A percentile compares a stretch with the other conserved stretches of the same genome.
phyloP scores from a whole-genome alignment of 2,888 invertebrate species.

The Pseudococcus viburni region DNA sequence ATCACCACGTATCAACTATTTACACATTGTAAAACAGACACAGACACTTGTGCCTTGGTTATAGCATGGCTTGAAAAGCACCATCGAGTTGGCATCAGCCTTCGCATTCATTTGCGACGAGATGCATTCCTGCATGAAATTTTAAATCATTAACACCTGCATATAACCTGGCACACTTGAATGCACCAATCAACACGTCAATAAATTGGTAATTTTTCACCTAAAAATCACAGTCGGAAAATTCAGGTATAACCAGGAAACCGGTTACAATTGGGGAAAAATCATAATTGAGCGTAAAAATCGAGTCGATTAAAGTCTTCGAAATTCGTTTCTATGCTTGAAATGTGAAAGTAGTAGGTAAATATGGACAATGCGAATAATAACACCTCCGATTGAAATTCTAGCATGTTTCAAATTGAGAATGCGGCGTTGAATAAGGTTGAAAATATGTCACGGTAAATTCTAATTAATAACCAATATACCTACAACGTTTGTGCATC shows the following conservation, averaged over 20 bases:
- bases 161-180: not conserved
- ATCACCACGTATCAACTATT: not conserved
- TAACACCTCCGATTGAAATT: constrained; percentile 36
- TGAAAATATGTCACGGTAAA: constrained; percentile 44
- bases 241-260: not conserved
- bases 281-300: constrained; percentile 46
- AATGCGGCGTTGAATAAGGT: constrained; percentile 50
- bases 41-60: not conserved
- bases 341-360: constrained; percentile 40
- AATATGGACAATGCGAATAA: constrained; percentile 28
- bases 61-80: not conserved
- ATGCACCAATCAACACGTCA: not conserved
- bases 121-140: constrained; percentile 31
- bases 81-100: constrained; percentile 3
- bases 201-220: too few relatives aligned
- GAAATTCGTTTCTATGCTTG: not conserved
- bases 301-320: constrained; percentile 18
- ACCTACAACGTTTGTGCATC: not conserved
- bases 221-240: not conserved
- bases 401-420: constrained; percentile 50
- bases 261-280: not conserved
- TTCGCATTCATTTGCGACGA: constrained; percentile 10
- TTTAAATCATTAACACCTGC: constrained; percentile 17
- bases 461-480: constrained; percentile 49
- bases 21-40: constrained; percentile 15